Evolutionary conservation across 2,113 vertebrate genomes (phyloP).

Genomic region (Anser brachyrhynchus): DNA sequence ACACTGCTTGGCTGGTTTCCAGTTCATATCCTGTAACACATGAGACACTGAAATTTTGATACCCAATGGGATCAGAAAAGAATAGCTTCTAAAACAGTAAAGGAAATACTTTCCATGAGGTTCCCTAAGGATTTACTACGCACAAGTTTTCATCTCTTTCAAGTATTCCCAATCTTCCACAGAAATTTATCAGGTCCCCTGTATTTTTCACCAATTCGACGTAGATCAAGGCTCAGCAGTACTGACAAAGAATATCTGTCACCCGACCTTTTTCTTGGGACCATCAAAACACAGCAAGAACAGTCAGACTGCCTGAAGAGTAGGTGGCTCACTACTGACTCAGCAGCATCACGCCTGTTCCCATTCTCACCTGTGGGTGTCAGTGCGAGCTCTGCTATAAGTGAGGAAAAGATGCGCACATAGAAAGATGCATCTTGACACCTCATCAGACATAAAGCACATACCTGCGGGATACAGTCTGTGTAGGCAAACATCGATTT

Average conservation of each 20-base stretch:
- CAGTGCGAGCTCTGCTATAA: slow-evolving; percentile 50
- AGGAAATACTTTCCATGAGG: slow-evolving; percentile 49
- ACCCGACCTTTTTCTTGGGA: not conserved
- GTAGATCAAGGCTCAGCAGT: not conserved
- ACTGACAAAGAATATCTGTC: not conserved
- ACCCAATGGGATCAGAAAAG: slow-evolving; percentile 51
- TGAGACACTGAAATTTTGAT: slow-evolving; percentile 55
- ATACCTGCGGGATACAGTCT: slow-evolving; percentile 93
- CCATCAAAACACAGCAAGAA: not conserved
- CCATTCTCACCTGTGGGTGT: slow-evolving; percentile 21
- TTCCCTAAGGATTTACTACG: slow-evolving; percentile 31
- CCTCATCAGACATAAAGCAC: not conserved
- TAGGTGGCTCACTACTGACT: not conserved
- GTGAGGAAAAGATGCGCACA: accelerated
- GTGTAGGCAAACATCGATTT: slow-evolving; percentile 94
- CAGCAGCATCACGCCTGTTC: not conserved
- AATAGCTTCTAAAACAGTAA: slow-evolving; percentile 59
- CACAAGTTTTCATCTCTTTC: slow-evolving; percentile 45
- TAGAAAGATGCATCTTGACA: not conserved
- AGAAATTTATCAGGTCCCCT: slow-evolving; percentile 42
- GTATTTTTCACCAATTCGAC: not conserved
- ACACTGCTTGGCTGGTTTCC: slow-evolving; percentile 60
- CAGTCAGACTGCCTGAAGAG: not conserved
- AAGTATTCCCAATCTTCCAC: not conserved
- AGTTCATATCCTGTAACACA: slow-evolving; percentile 67